phyloP scores from a whole-genome alignment of 2,113 vertebrate species.

The Siniperca knerii region DNA sequence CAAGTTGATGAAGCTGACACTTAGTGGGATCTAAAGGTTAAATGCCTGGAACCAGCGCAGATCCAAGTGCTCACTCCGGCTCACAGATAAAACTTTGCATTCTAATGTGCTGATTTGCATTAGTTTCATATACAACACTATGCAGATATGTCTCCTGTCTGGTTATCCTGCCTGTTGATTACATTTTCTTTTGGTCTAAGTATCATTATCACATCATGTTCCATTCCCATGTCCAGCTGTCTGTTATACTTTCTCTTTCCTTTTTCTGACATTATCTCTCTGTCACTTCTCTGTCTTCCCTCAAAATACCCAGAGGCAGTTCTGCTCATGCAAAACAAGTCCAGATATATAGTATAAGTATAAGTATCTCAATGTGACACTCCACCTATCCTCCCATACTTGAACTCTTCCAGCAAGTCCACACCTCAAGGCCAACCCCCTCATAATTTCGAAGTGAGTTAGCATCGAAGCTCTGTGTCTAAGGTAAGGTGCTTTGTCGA shows the following conservation, averaged over 20 bases:
- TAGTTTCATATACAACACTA: neutral
- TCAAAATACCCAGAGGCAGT: neutral
- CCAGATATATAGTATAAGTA: neutral
- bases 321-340: neutral
- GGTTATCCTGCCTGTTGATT: neutral
- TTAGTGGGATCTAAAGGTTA: constrained; percentile 26
- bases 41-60: constrained; percentile 2
- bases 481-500: constrained; percentile 55
- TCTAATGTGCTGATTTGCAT: constrained; percentile 33
- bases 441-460: constrained; percentile 33
- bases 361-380: neutral
- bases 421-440: constrained; percentile 29
- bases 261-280: neutral
- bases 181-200: neutral
- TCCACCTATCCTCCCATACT: constrained; percentile 42
- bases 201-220: neutral
- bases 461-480: neutral
- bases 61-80: neutral
- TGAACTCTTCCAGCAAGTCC: neutral
- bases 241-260: neutral
- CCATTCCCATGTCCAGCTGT: neutral
- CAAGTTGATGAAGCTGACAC: neutral
- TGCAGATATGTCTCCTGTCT: neutral
- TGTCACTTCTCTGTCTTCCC: neutral
- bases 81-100: constrained; percentile 11